Percentiles rank a stretch among this genome's conserved stretches.
Evolutionary conservation across 2,113 vertebrate genomes (phyloP).

Genomic region (Sterna hirundo): DNA sequence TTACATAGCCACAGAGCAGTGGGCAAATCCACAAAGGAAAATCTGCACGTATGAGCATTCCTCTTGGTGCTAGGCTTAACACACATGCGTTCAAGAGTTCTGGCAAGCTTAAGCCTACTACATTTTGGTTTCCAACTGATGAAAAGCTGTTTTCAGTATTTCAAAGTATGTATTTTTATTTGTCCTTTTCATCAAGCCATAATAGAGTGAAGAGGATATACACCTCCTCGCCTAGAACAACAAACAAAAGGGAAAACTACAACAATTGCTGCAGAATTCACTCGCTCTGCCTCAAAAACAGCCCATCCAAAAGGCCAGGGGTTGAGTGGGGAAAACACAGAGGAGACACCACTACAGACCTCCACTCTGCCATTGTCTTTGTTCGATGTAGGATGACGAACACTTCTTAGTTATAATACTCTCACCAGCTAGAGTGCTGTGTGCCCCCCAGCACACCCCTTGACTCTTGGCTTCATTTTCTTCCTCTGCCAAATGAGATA

Average conservation of each 20-base stretch:
- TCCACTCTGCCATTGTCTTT: neutral
- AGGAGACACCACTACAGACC: rapidly evolving
- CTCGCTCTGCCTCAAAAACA: neutral
- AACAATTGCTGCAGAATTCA: neutral
- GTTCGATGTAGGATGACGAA: neutral
- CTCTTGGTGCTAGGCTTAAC: neutral
- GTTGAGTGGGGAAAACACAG: neutral
- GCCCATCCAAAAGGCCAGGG: neutral
- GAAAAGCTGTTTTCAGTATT: neutral
- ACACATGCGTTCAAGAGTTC: rapidly evolving
- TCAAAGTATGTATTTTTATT: neutral
- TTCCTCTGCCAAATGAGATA: neutral
- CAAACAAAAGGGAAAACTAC: neutral
- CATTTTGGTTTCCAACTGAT: neutral
- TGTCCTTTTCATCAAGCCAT: neutral
- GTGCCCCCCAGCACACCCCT: neutral
- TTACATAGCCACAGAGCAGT: neutral
- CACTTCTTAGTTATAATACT: neutral
- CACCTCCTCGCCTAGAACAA: neutral
- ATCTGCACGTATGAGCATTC: rapidly evolving
- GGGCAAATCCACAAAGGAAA: neutral
- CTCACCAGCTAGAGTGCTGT: neutral
- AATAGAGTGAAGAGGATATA: neutral
- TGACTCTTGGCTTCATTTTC: neutral
- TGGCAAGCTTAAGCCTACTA: neutral